phyloP scores from a whole-genome alignment of 2,797 vertebrate species.

The Coregonus ussuriensis region DNA sequence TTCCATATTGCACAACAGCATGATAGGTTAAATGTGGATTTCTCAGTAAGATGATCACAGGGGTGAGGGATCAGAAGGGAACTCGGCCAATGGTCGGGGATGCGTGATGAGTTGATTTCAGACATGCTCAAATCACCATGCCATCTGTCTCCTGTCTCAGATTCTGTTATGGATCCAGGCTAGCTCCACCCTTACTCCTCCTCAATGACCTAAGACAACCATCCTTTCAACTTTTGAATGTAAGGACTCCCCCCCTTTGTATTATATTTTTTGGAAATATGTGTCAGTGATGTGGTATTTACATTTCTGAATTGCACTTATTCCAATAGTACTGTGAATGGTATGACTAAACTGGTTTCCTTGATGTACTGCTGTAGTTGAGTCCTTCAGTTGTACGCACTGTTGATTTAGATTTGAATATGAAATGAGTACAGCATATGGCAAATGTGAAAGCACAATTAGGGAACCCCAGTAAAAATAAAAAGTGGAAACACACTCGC shows the following conservation, averaged over 20 bases:
- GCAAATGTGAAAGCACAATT: no score
- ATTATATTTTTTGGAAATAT: background rate
- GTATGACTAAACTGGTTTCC: background rate
- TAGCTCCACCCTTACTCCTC: background rate
- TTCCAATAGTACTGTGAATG: background rate
- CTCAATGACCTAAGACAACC: no score
- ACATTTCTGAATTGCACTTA: no score
- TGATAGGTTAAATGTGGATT: background rate
- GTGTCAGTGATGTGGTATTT: no score
- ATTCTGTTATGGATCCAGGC: background rate
- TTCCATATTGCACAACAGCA: background rate
- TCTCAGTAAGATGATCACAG: background rate
- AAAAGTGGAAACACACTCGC: conserved; percentile 10
- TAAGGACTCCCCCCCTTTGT: background rate
- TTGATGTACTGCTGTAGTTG: background rate
- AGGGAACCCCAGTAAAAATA: conserved; percentile 8
- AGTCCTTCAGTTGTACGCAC: background rate
- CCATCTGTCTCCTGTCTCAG: background rate
- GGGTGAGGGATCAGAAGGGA: background rate
- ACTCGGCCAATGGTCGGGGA: background rate
- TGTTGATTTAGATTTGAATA: no score
- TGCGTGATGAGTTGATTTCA: background rate
- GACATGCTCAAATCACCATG: background rate
- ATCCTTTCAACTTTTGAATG: background rate
- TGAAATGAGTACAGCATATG: no score